phyloP scores from a whole-genome alignment of 2,113 vertebrate species.

The Dryoscopus gambensis region DNA sequence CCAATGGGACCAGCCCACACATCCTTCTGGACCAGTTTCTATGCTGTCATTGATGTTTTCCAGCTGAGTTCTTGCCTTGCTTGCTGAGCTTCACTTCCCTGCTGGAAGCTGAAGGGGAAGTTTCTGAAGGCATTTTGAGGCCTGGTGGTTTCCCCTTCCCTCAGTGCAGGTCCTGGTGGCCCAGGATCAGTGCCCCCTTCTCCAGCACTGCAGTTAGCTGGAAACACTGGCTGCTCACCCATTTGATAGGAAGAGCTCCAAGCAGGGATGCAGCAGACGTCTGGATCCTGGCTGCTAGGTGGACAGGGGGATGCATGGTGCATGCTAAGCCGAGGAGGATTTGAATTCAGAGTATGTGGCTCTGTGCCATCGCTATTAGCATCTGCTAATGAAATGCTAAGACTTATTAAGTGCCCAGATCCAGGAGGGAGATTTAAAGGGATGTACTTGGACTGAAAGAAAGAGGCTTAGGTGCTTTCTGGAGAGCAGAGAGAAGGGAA shows the following conservation, averaged over 20 bases:
- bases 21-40: neutral
- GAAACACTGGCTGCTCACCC: neutral
- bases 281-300: neutral
- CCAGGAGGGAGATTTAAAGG: neutral
- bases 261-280: neutral
- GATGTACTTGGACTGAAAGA: neutral
- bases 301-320: neutral
- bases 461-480: neutral
- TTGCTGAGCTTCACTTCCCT: neutral
- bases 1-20: neutral
- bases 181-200: neutral
- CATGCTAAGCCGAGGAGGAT: neutral
- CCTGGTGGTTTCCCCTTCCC: neutral
- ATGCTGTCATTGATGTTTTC: neutral
- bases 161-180: neutral
- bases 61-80: neutral
- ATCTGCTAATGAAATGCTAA: conserved; percentile 40
- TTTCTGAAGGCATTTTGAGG: neutral
- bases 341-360: conserved; percentile 16
- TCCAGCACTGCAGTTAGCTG: neutral
- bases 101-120: neutral
- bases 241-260: neutral
- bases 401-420: conserved; percentile 5
- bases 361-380: conserved; percentile 1
- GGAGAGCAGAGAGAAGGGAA: neutral